Evolutionary conservation across 2,797 vertebrate species (phyloP), one percentile per base, ranked within the genome.

Genomic region (Tapera naevia): DNA sequence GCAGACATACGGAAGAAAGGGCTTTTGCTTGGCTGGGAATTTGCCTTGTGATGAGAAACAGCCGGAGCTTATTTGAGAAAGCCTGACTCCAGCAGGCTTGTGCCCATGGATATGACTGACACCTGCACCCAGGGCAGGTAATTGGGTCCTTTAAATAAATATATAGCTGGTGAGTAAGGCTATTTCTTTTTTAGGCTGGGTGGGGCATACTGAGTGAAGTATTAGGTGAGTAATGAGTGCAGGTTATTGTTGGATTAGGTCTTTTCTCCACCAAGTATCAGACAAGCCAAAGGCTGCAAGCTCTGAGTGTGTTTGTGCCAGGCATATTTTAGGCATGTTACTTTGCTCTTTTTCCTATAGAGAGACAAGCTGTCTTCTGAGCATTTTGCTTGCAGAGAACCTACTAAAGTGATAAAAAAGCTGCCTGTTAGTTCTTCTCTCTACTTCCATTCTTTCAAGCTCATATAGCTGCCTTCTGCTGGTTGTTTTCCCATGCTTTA

Each of bases 31-130:
- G 89, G 85, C 87, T 86, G 69, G 85, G 80, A 88, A 84, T 92
- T 92, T 4, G 5, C 33, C 58, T 86, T 83, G 43, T 93, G 82
- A 94, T 92, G 93, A 93, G 89, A 95, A 95, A 79, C 95, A 96
- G 89, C 89, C 96, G 95, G 85, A 80, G 56, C 30, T 93, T 75
- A 35, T 80, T 86, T 88, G 51, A 56, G 62, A 60, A 57, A 72
- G 73, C 56, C 72, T 81, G 79, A 65, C 46, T 87, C 51, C 41
- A 89, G 83, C 72, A 81, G 83, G 62, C 69, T 70, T 73, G 33
- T 93, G 72, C 70, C 94, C 66, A 35, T 92, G 62, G 86, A 92
- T 90, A 73, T 91, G 86, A 61, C 62, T 86, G 93, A 75, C 75
- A 94, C 71, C 70, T 95, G 86, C 65, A 54, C 86, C 54, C 58